A percentile compares a stretch with the other conserved stretches of the same genome.
Conservation (phyloP, 2,797 vertebrate species). For the Pagetopsis macropterus region DNA sequence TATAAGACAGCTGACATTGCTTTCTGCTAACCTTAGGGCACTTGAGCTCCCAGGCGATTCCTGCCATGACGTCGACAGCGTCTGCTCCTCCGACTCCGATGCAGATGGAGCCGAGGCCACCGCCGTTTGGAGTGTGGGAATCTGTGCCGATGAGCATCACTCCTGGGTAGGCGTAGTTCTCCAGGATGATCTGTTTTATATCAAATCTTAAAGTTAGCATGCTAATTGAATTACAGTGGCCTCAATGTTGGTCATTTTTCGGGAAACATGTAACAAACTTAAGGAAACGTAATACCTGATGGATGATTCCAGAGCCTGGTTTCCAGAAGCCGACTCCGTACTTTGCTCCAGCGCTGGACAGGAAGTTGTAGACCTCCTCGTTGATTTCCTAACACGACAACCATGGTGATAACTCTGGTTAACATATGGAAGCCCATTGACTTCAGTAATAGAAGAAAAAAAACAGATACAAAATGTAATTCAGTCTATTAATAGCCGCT, state of each 20-base stretch:
- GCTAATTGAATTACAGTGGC: neutral
- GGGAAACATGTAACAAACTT: neutral
- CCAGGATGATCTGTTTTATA: conserved; percentile 88
- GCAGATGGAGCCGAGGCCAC: conserved; percentile 93
- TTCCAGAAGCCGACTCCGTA: conserved; percentile 98
- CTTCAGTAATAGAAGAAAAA: too few relatives aligned
- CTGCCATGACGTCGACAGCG: conserved; percentile 99
- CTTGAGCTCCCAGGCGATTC: conserved; percentile 98
- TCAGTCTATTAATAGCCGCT: too few relatives aligned
- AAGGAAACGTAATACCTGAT: conserved; percentile 84
- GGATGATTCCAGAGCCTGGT: conserved; percentile 97
- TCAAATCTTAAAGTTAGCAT: neutral
- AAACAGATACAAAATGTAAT: too few relatives aligned
- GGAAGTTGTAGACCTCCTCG: conserved; percentile 94
- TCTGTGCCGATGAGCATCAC: conserved; percentile 98
- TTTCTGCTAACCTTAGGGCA: conserved; percentile 90
- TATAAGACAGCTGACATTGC: neutral
- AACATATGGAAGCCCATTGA: neutral
- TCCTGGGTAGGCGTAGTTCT: conserved; percentile 97
- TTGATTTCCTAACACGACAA: conserved; percentile 87
- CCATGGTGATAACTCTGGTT: neutral
- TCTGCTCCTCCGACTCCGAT: conserved; percentile 98
- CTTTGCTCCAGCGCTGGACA: conserved; percentile 91
- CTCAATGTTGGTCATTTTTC: neutral
- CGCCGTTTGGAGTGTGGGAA: conserved; percentile 97